Evolutionary conservation across 1,140 invertebrate genomes (phyloP).

Genomic region (Zophobas morio): DNA sequence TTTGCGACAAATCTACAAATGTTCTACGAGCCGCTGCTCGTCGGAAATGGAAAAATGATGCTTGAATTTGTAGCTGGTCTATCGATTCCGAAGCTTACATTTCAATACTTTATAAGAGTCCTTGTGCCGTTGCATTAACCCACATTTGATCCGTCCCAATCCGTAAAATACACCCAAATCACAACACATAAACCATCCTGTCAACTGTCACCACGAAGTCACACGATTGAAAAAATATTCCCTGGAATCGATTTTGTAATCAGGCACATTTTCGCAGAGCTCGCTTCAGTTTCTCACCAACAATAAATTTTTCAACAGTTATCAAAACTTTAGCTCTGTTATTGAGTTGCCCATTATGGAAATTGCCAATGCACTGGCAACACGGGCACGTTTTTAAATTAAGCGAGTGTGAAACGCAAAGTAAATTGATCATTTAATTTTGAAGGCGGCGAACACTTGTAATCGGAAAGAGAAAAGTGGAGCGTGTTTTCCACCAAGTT

Average conservation of each 20-base stretch:
- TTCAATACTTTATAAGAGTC: conserved; percentile 14
- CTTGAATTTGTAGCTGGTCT: conserved; percentile 13
- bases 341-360: not conserved
- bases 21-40: not conserved
- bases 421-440: too few species aligned
- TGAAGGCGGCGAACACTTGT: too few species aligned
- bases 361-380: not conserved
- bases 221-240: conserved; percentile 38
- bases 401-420: not conserved
- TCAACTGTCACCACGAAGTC: conserved; percentile 27
- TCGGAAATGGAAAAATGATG: conserved; percentile 14
- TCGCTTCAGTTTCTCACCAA: conserved; percentile 26
- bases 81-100: conserved; percentile 11
- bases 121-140: conserved; percentile 26
- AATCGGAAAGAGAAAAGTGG: too few species aligned
- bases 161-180: conserved; percentile 21
- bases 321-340: conserved; percentile 19
- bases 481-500: too few species aligned
- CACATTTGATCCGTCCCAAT: conserved; percentile 10
- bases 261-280: conserved; percentile 18
- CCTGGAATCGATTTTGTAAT: conserved; percentile 40
- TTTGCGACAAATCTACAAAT: too few species aligned
- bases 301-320: conserved; percentile 36
- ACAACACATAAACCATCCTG: conserved; percentile 24
- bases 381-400: not conserved